Evolutionary conservation across 2,888 invertebrate genomes (phyloP), one percentile per base, ranked within the genome.

Genomic region (Geotrupes spiniger): DNA sequence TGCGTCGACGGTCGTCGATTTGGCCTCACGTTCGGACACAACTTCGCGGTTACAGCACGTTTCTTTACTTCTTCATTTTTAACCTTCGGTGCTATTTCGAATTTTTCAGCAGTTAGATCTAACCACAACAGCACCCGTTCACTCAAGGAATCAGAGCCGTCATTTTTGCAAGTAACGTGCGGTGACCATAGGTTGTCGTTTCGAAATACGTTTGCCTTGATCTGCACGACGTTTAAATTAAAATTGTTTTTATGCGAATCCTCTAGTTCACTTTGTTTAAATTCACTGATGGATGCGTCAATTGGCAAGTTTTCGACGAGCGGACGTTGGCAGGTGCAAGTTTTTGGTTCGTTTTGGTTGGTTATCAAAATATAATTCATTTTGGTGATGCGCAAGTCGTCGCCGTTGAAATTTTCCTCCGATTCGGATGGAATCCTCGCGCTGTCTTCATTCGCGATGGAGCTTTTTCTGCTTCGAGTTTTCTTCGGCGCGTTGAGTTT

Each of bases 71-170:
- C 42, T 3, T 42, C 41, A 2, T 41, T 40, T 4, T 15, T 41
- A n/a, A 36, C 46, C 11, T 28, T 21, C 21, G 21, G 21, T 4
- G 21, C 11, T 6, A 25, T 10, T 38, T 48, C 29, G 21, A 43
- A 43, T 8, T 11, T 33, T 9, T 43, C 48, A 11, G 39, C 31
- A 6, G 49, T 49, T 10, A 49, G 15, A 65, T 89, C 88, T 55
- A 90, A 64, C 90, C 90, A 90, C 60, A 87, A 84, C 2, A 89
- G 71, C 0, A 90, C 90, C 44, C 88, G 76, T 51, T 89, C 87
- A 0, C 88, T 81, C 39, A 84, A 65, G 17, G 76, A 72, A 37
- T 64, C 57, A 15, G 50, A 51, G 16, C 42, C 28, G 6, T 8
- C 21, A 12, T 10, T 44, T 14, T 31, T 29, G 17, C 28, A 16